A percentile compares a stretch with the other conserved stretches of the same genome.
phyloP scores from a whole-genome alignment of 2,888 invertebrate genomes.

The Parapristionchus giblindavisi region DNA sequence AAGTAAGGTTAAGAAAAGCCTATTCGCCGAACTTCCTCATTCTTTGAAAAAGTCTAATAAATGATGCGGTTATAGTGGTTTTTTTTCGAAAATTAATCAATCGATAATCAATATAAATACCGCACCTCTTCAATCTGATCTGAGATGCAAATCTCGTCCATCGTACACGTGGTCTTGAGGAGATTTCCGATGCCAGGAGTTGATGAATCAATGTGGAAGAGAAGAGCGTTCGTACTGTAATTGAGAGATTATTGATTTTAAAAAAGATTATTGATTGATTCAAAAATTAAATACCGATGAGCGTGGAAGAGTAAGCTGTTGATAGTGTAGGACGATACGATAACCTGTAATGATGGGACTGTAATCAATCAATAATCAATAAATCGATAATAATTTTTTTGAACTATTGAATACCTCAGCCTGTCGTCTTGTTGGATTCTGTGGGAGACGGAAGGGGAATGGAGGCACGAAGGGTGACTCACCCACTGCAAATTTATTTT shows the following conservation, averaged over 20 bases:
- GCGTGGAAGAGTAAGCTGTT: conserved; percentile 56
- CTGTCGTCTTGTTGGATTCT: conserved; percentile 47
- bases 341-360: conserved; percentile 38
- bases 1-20: not conserved
- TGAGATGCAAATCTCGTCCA: conserved; percentile 50
- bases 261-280: not conserved
- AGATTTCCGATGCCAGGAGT: conserved; percentile 55
- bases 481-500: conserved; percentile 44
- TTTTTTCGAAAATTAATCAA: not conserved
- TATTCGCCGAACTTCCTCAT: no score
- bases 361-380: not conserved
- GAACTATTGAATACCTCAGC: conserved; percentile 40
- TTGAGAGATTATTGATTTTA: not conserved
- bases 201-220: conserved; percentile 57
- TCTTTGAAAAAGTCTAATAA: no score
- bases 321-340: conserved; percentile 52
- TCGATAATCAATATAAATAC: not conserved
- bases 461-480: conserved; percentile 50
- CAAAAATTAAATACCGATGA: conserved; percentile 44
- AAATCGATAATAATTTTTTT: not conserved
- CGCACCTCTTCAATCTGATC: conserved; percentile 56
- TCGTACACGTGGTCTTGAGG: conserved; percentile 53
- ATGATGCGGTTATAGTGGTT: no score
- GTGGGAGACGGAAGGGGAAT: conserved; percentile 54
- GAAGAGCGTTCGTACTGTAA: conserved; percentile 54